Evolutionary conservation across 2,797 vertebrate species (phyloP), one percentile per base, ranked within the genome.

Genomic region (Pseudomugil gertrudae): DNA sequence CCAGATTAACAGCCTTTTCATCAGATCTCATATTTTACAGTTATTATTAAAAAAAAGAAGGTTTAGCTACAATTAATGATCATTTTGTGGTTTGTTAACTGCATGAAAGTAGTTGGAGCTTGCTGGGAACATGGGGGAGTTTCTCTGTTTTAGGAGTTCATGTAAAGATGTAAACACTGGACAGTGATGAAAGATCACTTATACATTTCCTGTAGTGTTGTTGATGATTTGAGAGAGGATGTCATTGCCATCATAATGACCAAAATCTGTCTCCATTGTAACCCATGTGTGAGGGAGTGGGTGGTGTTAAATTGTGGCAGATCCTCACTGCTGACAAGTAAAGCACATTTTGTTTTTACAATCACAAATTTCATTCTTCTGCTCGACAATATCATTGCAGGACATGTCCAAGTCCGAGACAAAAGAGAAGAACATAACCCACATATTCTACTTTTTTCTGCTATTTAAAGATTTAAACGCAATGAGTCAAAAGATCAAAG

Each of bases 81-180:
- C 48, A 52, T 40, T 35, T 48, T 57, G 50, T 62, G 10, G 21
- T 50, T 29, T 67, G 15, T 38, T 59, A 24, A 48, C 36, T 48
- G 9, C 35, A 48, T 26, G 26, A 59, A 55, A 67, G 51, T 54
- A 74, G n/a, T 36, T 9, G 23, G 52, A 50, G 33, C 33, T 57
- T 66, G 32, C 67, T 50, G 9, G 69, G 62, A 59, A 30, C 17
- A n/a, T n/a, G n/a, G 8, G 11, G 29, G 17, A 55, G 27, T 67
- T 38, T 27, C 30, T 40, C n/a, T 72, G 9, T 66, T 63, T 64
- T 57, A 55, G 27, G 35, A 62, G 57, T 57, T 74, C 52, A 48
- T 67, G 47, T 52, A 24, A 9, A 50, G 40, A 67, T 72, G 9
- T 72, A 58, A 69, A 24, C 13, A 21, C 21, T 43, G 14, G 19